Evolutionary conservation across 37 sponge, comb jelly and placozoan genomes (phyloP).

Genomic region (Agelas oroides): DNA sequence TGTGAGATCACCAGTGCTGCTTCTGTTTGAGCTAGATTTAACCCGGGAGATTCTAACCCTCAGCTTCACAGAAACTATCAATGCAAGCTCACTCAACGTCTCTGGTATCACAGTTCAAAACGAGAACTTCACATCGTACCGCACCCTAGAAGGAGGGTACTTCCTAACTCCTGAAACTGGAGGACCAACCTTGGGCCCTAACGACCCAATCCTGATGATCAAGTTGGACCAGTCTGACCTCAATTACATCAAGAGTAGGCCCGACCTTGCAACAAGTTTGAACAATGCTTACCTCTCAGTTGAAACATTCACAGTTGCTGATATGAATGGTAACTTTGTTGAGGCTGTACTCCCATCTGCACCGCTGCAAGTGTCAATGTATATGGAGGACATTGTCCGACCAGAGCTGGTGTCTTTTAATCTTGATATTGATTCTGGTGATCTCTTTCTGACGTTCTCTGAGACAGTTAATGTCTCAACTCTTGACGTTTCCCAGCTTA

Average conservation of each 20-base stretch:
- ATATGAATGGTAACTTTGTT: slow-evolving; percentile 80
- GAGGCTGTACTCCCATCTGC: slow-evolving; percentile 17
- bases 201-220: slow-evolving; percentile 75
- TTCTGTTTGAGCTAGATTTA: slow-evolving; percentile 72
- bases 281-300: slow-evolving; percentile 69
- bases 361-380: slow-evolving; percentile 49
- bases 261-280: slow-evolving; percentile 49
- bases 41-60: slow-evolving; percentile 71
- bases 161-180: slow-evolving; percentile 45
- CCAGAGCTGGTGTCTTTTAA: slow-evolving; percentile 80
- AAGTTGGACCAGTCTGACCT: slow-evolving; percentile 61
- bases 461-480: slow-evolving; percentile 87
- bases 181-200: slow-evolving; percentile 51
- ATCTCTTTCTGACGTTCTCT: slow-evolving; percentile 70
- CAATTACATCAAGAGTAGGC: slow-evolving; percentile 80
- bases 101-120: slow-evolving; percentile 57
- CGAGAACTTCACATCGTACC: slow-evolving; percentile 24
- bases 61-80: slow-evolving; percentile 86
- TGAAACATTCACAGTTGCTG: slow-evolving; percentile 56
- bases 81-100: slow-evolving; percentile 66
- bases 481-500: slow-evolving; percentile 63
- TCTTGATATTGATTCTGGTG: slow-evolving; percentile 75
- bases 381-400: slow-evolving; percentile 49
- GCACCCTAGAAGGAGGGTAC: slow-evolving; percentile 49
- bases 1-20: slow-evolving; percentile 41